Evolutionary conservation across 1,140 invertebrate genomes (phyloP), one percentile per base, ranked within the genome.

Genomic region (Elymnias hypermnestra): DNA sequence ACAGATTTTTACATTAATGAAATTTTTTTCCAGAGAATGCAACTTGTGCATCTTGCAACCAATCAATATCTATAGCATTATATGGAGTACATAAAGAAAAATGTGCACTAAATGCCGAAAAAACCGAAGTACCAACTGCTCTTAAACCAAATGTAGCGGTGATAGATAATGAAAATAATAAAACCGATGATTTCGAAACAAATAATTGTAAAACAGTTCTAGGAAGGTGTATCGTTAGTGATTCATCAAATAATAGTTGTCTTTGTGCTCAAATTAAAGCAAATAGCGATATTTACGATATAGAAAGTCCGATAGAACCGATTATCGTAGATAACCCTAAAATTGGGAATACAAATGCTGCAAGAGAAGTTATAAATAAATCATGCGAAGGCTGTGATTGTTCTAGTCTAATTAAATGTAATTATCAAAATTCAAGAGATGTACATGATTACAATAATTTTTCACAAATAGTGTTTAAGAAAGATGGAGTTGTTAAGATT

Each of bases 401-500:
- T 58, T 47, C 43, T 21, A 40, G 42, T 39, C 40, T 1, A 21
- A 12, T 18, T 29, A 21, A 28, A 21, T 22, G n/a, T 19, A 23
- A 31, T 17, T 15, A 3, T 13, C 14, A 8, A 13, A 15, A 10
- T 13, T 8, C 2, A 8, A 9, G 2, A 21, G 5, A 36, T 18
- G 22, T 10, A 9, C 9, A 35, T 29, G 39, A n/a, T 37, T 18
- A 14, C 2, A 50, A 61, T 18, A 25, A 48, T 28, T 45, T 41
- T 18, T 63, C 66, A 29, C 36, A 61, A 47, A 51, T 75, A 38
- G 66, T 67, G 47, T 70, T 65, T 18, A 68, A 47, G 42, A 41
- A 33, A 39, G 66, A 78, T 57, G 75, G 77, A 23, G 62, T 56
- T 22, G 57, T 82, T 12, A 84, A 81, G 66, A 47, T 82, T 9